A percentile compares a stretch with the other conserved stretches of the same genome.
These are phyloP conservation scores for Scaptomyza flava DNA, from an alignment of 2,888 invertebrate genomes.

Conservation along the genomic window DNA sequence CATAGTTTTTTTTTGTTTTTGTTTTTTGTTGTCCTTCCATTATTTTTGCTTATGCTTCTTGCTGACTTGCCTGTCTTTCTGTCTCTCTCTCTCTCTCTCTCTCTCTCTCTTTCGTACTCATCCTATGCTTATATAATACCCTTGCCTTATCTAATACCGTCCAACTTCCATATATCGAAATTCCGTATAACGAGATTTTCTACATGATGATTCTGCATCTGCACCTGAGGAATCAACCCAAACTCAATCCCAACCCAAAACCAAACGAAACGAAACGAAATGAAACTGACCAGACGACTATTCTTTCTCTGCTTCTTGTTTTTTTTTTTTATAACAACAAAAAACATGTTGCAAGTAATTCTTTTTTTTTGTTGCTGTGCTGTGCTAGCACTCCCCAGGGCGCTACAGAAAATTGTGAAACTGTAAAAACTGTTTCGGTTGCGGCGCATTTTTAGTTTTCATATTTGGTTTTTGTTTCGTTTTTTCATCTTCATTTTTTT, in stretches of 20 bases:
- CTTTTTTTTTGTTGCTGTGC: not conserved
- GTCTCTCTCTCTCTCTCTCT: no score
- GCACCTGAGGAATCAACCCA: slow-evolving; percentile 4
- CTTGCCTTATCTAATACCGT: not conserved
- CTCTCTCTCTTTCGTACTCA: not conserved
- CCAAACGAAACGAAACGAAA: not conserved
- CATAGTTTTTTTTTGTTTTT: not conserved
- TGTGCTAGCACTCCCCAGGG: slow-evolving; percentile 4
- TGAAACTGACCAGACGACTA: slow-evolving; percentile 21
- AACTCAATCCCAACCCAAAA: not conserved
- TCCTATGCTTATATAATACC: not conserved
- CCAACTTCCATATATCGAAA: no score
- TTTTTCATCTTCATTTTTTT: not conserved
- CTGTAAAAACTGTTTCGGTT: slow-evolving; percentile 21
- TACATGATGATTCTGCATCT: slow-evolving; percentile 10
- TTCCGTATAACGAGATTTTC: no score
- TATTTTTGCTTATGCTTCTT: slow-evolving; percentile 1
- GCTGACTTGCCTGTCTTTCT: not conserved
- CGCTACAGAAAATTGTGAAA: slow-evolving; percentile 1
- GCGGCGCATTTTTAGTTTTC: slow-evolving; percentile 7
- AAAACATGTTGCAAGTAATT: not conserved
- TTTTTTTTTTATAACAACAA: not conserved
- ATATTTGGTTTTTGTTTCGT: not conserved
- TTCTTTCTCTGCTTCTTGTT: slow-evolving; percentile 2
- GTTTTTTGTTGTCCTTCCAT: not conserved